Evolutionary conservation across 2,113 vertebrate genomes (phyloP).

Genomic region (Tupaia chinensis): DNA sequence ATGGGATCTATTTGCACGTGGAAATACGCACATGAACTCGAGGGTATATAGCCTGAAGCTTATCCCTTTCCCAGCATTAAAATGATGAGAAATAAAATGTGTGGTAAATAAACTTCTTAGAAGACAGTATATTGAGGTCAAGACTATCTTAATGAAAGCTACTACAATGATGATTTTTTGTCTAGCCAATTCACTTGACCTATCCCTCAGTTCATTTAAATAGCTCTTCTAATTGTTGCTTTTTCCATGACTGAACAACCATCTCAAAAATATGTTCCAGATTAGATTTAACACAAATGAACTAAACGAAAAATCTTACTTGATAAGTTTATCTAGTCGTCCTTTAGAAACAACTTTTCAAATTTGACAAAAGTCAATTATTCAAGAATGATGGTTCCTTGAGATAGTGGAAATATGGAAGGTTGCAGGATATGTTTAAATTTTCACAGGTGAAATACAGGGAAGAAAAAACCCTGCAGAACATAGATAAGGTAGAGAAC

Average conservation of each 20-base stretch:
- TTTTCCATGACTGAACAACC: background rate
- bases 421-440: background rate
- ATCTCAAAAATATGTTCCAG: background rate
- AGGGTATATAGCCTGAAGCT: background rate
- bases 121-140: background rate
- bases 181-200: background rate
- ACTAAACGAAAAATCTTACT: background rate
- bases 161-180: background rate
- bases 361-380: background rate
- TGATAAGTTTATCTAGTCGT: background rate
- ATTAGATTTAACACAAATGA: background rate
- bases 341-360: background rate
- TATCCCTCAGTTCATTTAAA: background rate
- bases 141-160: background rate
- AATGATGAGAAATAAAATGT: conserved; percentile 2
- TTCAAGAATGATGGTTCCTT: background rate
- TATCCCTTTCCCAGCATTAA: background rate
- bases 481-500: background rate
- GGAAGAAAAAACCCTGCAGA: background rate
- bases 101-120: background rate
- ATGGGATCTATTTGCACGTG: background rate
- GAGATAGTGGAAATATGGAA: background rate
- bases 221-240: background rate
- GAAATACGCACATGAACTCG: background rate
- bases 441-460: background rate